Base-by-base conservation (phyloP, 2,113 vertebrate species). In the Electrona antarctica region DNA sequence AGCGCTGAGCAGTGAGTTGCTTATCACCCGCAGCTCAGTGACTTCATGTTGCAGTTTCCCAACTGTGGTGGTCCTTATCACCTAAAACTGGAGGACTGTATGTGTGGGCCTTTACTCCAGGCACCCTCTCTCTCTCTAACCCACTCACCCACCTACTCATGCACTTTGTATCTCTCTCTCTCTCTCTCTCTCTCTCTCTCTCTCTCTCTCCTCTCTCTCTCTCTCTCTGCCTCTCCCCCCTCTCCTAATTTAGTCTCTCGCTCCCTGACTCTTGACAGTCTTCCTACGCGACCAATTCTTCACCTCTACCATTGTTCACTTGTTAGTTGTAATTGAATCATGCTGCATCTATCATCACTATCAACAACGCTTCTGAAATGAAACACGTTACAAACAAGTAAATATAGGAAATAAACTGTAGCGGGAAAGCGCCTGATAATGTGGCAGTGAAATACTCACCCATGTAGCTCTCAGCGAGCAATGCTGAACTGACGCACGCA, bases 401-500 rank as follows among this genome's bases (percentile, higher is more conserved):
- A 85, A 73, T 56, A 73, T 56, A 76, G 74, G 45, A 65, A 41
- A 41, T 21, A 41, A 41, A 41, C 3, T 41, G 33, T 41, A 41
- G 33, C 33, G 33, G 2, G 3, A 41, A 64, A 76, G 56, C 71
- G 61, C 57, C 76, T 11, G 64, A 60, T 80, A 56, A 81, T 80
- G 64, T 47, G 77, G 76, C 55, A 60, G 46, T 49, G 74, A 74
- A 80, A 79, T 81, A 79, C 83, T 87, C 79, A 66, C 77, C 82
- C 78, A 80, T 71, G 21, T 21, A 21, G 21, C 72, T 78, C 71
- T 81, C 79, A 72, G 77, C 55, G 57, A 90, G 69, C 78, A 73
- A 81, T 74, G 66, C 80, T 75, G 82, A 88, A 88, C 81, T 89
- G 79, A 81, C 86, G 33, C 4, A 21, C 2, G 8, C 8, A 12